Evolutionary conservation across 2,113 vertebrate species (phyloP), one percentile per base, ranked within the genome.

Genomic region (Atractosteus spatula): DNA sequence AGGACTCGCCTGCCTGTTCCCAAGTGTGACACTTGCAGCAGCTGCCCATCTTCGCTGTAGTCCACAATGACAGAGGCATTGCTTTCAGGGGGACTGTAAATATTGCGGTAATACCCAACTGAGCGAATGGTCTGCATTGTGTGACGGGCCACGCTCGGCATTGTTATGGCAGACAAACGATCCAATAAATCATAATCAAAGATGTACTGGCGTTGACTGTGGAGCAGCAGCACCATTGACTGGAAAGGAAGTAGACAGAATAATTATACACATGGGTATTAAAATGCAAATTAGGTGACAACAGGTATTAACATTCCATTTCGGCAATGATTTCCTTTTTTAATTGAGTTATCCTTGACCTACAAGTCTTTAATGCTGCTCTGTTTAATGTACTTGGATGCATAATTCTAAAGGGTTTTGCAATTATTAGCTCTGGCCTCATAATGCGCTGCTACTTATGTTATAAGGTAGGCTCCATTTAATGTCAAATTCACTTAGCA

Each of bases 91-190:
- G 95, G 97, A 81, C 94, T 96, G 81, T 98, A 99, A 47, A 98
- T 93, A 81, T 99, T 99, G 45, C 97, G 94, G 89, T 98, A 99
- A 79, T 99, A 99, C 73, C 96, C 96, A 51, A 99, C 92, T 63
- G 97, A 99, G 69, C 97, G 96, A 77, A 99, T 92, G 54, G 97
- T 98, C 89, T 97, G 94, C 97, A 99, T 97, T 80, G 94, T 96
- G 78, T 99, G 97, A 73, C 97, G 96, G 10, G 97, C 96, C 42
- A 99, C 94, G 0, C 96, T 99, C 75, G 97, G 97, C 97, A 99
- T 98, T 44, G 96, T 97, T 85, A 99, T 92, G 68, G 96, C 97
- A 0, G 94, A 94, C 6, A 99, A 93, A 29, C 95, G 91, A 76
- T 99, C 97, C 86, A 96, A 84, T 73, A 94, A 85, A 79, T 99